phyloP scores from a whole-genome alignment of 2,888 invertebrate species.

The Hyalella azteca region DNA sequence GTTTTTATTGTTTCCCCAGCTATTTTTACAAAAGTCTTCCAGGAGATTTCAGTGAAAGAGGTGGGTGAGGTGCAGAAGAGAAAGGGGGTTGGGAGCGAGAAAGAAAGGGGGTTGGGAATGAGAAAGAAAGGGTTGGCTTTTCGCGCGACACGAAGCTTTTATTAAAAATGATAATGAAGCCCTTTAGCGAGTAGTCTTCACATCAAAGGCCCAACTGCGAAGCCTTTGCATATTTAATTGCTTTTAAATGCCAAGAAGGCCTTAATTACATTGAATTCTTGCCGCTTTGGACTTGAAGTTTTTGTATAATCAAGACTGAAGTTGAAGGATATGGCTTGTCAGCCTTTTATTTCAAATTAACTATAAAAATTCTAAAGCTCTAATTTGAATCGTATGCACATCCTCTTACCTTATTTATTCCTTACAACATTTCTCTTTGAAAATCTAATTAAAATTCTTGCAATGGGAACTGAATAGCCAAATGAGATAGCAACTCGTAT shows the following conservation, averaged over 20 bases:
- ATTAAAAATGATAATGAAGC: conserved; percentile 48
- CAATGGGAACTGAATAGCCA: no score
- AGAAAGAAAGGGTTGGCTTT: not conserved
- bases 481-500: no score
- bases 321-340: no score
- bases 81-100: not conserved
- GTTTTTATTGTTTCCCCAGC: no score
- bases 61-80: not conserved
- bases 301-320: no score
- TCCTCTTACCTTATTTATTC: not conserved
- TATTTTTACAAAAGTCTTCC: no score
- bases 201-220: conserved; percentile 20
- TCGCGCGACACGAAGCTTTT: conserved; percentile 34
- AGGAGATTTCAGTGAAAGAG: no score
- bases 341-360: no score
- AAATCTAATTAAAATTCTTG: not conserved
- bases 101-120: not conserved
- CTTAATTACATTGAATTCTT: not conserved
- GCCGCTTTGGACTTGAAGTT: no score
- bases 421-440: not conserved
- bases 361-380: no score
- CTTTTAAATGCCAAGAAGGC: conserved; percentile 14
- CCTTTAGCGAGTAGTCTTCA: conserved; percentile 43
- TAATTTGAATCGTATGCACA: no score
- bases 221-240: conserved; percentile 38